Conservation (phyloP, 2,797 vertebrate genomes). For the Rhadinocentrus ornatus region DNA sequence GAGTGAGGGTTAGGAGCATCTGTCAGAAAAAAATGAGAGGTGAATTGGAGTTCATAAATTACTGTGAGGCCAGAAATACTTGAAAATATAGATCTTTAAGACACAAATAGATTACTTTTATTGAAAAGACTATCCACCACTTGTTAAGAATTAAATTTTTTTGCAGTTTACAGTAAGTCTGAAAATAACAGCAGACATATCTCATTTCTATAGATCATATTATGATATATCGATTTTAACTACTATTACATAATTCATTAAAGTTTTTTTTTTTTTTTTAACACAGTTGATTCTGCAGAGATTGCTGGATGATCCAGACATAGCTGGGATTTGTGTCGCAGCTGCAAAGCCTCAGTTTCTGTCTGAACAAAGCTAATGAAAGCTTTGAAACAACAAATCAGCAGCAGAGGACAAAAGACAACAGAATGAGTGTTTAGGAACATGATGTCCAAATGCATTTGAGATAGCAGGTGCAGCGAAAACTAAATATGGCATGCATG, state of each 20-base stretch:
- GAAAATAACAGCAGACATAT: too few species aligned
- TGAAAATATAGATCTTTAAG: not conserved
- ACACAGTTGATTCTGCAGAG: constrained; percentile 10
- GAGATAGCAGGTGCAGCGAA: constrained; percentile 38
- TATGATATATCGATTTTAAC: not conserved
- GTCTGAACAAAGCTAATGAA: constrained; percentile 44
- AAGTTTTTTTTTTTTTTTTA: constrained; percentile 31
- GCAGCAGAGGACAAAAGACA: constrained; percentile 39
- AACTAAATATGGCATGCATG: constrained; percentile 50
- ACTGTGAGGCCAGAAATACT: not conserved
- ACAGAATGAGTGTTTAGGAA: constrained; percentile 45
- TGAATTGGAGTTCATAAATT: not conserved
- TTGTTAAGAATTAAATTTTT: not conserved
- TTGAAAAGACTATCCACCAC: not conserved
- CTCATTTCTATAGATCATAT: too few species aligned
- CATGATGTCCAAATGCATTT: constrained; percentile 44
- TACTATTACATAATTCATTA: not conserved
- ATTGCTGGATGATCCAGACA: constrained; percentile 33
- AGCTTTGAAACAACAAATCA: constrained; percentile 41
- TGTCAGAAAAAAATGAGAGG: not conserved
- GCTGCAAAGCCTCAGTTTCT: constrained; percentile 33
- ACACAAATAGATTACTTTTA: not conserved
- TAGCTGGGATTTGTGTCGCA: constrained; percentile 25
- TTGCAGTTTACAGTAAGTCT: too few species aligned
- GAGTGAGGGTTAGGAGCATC: constrained; percentile 9